Evolutionary conservation across 1,140 invertebrate genomes (phyloP).

Genomic region (Thaumatotibia leucotreta): DNA sequence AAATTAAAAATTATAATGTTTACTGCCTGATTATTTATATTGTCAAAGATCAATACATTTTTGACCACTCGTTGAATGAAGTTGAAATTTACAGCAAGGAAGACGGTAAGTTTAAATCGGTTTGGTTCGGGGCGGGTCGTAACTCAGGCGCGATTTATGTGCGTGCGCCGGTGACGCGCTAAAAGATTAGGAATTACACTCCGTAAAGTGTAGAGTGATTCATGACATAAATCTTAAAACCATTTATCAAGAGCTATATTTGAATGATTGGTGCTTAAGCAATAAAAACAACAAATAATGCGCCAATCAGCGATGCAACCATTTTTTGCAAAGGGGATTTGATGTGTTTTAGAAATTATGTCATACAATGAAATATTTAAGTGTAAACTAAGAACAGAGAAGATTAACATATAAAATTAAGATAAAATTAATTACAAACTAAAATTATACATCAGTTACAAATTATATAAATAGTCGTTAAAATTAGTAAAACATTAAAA

Average conservation of each 20-base stretch:
- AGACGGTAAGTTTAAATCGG: slow-evolving; percentile 47
- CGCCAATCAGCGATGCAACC: neutral
- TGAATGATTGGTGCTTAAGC: neutral
- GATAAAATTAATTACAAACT: too few species aligned
- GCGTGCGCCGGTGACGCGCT: slow-evolving; percentile 64
- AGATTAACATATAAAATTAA: too few species aligned
- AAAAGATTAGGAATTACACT: slow-evolving; percentile 60
- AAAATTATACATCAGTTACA: too few species aligned
- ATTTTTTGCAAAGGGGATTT: too few species aligned
- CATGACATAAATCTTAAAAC: neutral
- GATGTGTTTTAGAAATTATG: too few species aligned
- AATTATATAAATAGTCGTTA: too few species aligned
- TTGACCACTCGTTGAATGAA: slow-evolving; percentile 31
- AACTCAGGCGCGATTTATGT: slow-evolving; percentile 67
- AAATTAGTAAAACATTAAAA: too few species aligned
- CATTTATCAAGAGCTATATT: neutral
- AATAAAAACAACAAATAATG: neutral
- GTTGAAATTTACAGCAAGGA: slow-evolving; percentile 53
- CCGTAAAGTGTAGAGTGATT: neutral
- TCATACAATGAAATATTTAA: too few species aligned
- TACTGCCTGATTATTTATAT: too few species aligned
- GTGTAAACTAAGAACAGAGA: too few species aligned
- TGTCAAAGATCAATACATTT: slow-evolving; percentile 33
- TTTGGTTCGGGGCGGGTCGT: slow-evolving; percentile 48
- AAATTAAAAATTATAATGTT: too few species aligned